Conservation (phyloP, 2,888 invertebrate species). For the Hypercompe scribonia region DNA sequence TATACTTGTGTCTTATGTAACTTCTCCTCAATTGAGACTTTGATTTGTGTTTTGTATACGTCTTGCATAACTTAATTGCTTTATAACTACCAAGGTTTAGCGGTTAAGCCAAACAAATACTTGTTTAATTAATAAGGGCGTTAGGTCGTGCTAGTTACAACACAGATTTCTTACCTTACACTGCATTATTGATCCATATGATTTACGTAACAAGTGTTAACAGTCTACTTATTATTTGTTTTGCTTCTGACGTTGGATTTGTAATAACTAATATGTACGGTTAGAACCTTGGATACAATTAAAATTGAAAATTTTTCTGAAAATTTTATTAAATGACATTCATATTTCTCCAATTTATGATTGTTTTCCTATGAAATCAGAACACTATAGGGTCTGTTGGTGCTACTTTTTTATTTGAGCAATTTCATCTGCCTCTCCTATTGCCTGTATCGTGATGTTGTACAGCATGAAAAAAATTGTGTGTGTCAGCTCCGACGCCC, state of each 20-base stretch:
- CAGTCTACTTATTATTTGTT: background rate
- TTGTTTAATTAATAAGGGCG: background rate
- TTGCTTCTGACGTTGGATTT: background rate
- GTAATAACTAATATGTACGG: too few relatives aligned
- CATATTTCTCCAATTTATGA: too few relatives aligned
- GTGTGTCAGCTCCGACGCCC: too few relatives aligned
- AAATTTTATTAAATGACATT: too few relatives aligned
- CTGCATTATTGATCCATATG: background rate
- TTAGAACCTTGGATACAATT: too few relatives aligned
- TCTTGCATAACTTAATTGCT: background rate
- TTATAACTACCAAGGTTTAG: background rate
- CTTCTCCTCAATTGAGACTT: background rate
- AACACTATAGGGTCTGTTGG: too few relatives aligned
- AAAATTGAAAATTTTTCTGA: too few relatives aligned
- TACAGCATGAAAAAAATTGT: too few relatives aligned
- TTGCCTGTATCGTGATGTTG: too few relatives aligned
- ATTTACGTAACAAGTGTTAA: background rate
- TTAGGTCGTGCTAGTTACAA: background rate
- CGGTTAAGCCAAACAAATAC: background rate
- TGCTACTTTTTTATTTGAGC: too few relatives aligned
- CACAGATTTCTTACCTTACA: background rate
- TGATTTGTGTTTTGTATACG: background rate
- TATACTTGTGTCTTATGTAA: background rate
- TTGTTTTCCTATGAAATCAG: too few relatives aligned
- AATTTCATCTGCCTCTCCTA: too few relatives aligned